Conservation (phyloP, 2,113 vertebrate species). For the Zosterops lateralis region DNA sequence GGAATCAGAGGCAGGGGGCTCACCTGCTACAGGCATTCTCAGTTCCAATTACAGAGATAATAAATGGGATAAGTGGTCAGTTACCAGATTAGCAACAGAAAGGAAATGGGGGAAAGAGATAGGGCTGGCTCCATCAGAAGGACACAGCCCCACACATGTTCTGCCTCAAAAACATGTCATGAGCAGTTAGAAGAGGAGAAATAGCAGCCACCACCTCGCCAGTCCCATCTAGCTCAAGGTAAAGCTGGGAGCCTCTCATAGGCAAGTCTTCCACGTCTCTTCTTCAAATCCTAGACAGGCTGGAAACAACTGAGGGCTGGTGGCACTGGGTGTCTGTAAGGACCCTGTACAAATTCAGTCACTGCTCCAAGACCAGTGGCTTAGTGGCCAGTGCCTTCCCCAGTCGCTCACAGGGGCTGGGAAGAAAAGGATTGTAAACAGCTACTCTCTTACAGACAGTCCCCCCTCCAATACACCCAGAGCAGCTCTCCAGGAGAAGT, state of each 20-base stretch:
- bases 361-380: not conserved
- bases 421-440: not conserved
- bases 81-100: constrained; percentile 57
- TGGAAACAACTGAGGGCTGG: not conserved
- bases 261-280: not conserved
- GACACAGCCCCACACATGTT: not conserved
- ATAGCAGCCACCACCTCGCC: not conserved
- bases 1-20: constrained; percentile 10
- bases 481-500: not conserved
- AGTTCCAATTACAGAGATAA: constrained; percentile 59
- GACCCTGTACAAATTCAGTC: not conserved
- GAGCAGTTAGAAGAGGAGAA: constrained; percentile 23
- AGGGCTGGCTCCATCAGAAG: constrained; percentile 18
- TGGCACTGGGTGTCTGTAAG: fast-evolving
- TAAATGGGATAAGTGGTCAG: constrained; percentile 54
- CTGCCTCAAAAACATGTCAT: constrained; percentile 33
- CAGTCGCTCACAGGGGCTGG: not conserved
- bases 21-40: constrained; percentile 62
- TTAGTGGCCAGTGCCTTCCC: not conserved
- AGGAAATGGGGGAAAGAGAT: constrained; percentile 7
- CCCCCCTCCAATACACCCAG: fast-evolving
- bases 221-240: not conserved
- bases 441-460: not conserved
- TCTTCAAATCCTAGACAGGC: not conserved
- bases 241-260: not conserved